Conservation (phyloP, 1,140 invertebrate genomes). For the Psilanteris sp. region DNA sequence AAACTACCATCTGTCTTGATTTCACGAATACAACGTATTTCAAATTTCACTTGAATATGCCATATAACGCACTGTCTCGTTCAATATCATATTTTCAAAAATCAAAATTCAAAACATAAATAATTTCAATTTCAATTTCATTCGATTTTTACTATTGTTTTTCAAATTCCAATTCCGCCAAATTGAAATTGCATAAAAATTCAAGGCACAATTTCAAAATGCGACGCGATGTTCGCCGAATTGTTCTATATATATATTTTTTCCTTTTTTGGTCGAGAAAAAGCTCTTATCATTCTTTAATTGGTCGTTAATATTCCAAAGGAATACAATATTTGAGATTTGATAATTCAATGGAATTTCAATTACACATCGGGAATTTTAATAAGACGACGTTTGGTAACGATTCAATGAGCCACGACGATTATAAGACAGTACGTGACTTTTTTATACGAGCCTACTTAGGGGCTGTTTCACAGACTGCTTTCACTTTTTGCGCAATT, state of each 20-base stretch:
- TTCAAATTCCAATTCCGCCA: no score
- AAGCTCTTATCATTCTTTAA: slow-evolving; percentile 2
- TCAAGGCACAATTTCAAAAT: not conserved
- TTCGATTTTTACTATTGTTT: no score
- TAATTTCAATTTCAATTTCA: no score
- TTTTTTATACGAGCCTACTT: slow-evolving; percentile 49
- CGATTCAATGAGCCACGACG: slow-evolving; percentile 54
- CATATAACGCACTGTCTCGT: not conserved
- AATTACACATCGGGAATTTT: slow-evolving; percentile 51
- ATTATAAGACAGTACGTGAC: slow-evolving; percentile 59
- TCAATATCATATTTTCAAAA: slow-evolving; percentile 16
- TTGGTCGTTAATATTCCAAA: slow-evolving; percentile 27
- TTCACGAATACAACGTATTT: slow-evolving; percentile 20
- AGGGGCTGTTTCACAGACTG: slow-evolving; percentile 38
- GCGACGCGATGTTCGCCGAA: not conserved
- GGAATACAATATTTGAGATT: slow-evolving; percentile 27
- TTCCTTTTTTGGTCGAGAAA: not conserved
- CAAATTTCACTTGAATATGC: slow-evolving; percentile 17
- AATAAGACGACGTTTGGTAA: slow-evolving; percentile 47
- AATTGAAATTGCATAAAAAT: not conserved
- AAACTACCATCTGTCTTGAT: slow-evolving; percentile 24
- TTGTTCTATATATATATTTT: no score
- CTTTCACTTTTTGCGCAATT: slow-evolving; percentile 37
- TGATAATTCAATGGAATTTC: slow-evolving; percentile 43
- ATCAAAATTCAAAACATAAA: slow-evolving; percentile 10